A percentile compares a stretch with the other conserved stretches of the same genome.
Conservation (phyloP, 2,113 vertebrate genomes). For the Pholis gunnellus region DNA sequence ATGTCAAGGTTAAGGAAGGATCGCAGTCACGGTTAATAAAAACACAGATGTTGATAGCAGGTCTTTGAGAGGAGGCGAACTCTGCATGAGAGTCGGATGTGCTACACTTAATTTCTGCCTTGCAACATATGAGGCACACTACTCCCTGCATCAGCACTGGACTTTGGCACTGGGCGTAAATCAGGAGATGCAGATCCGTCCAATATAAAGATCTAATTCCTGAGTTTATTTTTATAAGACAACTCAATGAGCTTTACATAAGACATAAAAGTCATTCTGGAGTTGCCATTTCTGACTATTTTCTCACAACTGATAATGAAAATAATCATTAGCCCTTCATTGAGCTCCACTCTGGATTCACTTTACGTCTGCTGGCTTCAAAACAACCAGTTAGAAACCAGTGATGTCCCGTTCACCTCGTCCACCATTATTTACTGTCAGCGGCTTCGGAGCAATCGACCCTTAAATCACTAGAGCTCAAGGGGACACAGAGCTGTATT, state of each 20-base stretch:
- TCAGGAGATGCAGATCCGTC: no score
- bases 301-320: neutral
- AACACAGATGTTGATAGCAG: neutral
- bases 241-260: neutral
- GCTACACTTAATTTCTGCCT: no score
- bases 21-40: no score
- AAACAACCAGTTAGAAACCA: constrained; percentile 22
- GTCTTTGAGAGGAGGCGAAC: no score
- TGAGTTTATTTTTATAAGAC: neutral
- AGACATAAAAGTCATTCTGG: neutral
- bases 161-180: no score
- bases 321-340: neutral
- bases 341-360: neutral
- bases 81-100: no score
- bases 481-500: constrained; percentile 15
- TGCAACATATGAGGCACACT: neutral
- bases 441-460: constrained; percentile 18
- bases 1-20: no score
- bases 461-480: constrained; percentile 12
- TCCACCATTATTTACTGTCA: constrained; percentile 32
- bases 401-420: constrained; percentile 23
- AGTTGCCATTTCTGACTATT: neutral
- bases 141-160: no score
- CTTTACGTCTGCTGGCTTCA: neutral
- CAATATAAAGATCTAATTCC: neutral